Conservation (phyloP, 2,113 vertebrate genomes). For the Aldabrachelys gigantea region DNA sequence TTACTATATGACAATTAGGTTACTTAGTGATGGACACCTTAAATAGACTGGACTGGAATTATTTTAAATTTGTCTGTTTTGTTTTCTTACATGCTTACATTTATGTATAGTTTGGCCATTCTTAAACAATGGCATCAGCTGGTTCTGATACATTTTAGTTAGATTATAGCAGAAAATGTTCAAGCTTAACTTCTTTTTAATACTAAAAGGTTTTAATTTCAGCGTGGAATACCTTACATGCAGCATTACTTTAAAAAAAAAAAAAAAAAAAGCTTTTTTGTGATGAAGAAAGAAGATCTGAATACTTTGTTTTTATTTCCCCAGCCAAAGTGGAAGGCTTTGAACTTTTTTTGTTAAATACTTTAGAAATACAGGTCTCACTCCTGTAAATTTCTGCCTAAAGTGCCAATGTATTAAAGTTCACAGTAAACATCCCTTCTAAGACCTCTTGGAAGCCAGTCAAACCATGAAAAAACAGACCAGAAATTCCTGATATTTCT, state of each 20-base stretch:
- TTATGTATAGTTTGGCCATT: fast-evolving
- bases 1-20: neutral
- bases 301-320: neutral
- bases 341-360: neutral
- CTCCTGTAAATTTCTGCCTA: neutral
- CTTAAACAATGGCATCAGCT: neutral
- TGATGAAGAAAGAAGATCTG: neutral
- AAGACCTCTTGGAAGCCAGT: neutral
- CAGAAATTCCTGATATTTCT: neutral
- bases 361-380: neutral
- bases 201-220: neutral
- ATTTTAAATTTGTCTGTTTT: neutral
- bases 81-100: neutral
- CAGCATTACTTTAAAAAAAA: neutral
- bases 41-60: neutral
- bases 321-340: neutral
- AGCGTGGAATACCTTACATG: neutral
- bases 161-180: neutral
- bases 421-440: neutral
- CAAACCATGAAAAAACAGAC: neutral
- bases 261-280: neutral
- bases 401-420: neutral
- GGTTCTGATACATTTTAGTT: fast-evolving
- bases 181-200: neutral
- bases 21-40: neutral